Conservation (phyloP, 2,888 invertebrate genomes). For the Polydrusus tereticollis region DNA sequence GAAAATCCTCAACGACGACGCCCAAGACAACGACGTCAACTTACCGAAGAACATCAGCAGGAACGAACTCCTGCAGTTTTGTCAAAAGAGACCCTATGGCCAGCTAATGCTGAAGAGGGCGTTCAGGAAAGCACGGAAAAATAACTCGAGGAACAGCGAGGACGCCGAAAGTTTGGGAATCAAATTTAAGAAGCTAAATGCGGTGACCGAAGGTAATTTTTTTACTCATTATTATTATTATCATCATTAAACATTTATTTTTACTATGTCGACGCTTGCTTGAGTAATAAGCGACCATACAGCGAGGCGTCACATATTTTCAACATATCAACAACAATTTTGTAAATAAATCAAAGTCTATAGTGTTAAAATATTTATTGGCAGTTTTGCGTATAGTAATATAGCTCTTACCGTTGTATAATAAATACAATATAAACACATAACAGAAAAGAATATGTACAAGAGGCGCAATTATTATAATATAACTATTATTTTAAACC, state of each 20-base stretch:
- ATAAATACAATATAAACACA: too few relatives aligned
- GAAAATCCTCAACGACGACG: constrained; percentile 74
- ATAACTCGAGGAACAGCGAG: background rate
- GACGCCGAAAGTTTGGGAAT: constrained; percentile 56
- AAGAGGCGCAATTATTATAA: too few relatives aligned
- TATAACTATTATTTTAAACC: too few relatives aligned
- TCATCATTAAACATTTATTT: background rate
- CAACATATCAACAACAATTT: too few relatives aligned
- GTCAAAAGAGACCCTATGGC: constrained; percentile 68
- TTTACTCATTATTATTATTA: background rate
- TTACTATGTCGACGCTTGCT: background rate
- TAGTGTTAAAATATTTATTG: too few relatives aligned
- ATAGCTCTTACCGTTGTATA: too few relatives aligned
- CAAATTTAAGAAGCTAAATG: constrained; percentile 66
- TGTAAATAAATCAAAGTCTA: too few relatives aligned
- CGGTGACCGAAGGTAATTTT: constrained; percentile 67
- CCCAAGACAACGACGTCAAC: constrained; percentile 72
- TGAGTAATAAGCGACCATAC: too few relatives aligned
- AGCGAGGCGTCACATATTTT: too few relatives aligned
- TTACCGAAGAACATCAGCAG: constrained; percentile 68
- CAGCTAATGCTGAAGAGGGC: constrained; percentile 67
- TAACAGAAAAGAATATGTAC: too few relatives aligned
- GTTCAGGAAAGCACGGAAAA: constrained; percentile 57
- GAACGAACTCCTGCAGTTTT: constrained; percentile 70
- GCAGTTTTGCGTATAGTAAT: too few relatives aligned